A percentile compares a stretch with the other conserved stretches of the same genome.
These are phyloP conservation scores for Ichneumoninae sp. DNA, from an alignment of 2,888 invertebrate genomes.

Conservation along the genomic window DNA sequence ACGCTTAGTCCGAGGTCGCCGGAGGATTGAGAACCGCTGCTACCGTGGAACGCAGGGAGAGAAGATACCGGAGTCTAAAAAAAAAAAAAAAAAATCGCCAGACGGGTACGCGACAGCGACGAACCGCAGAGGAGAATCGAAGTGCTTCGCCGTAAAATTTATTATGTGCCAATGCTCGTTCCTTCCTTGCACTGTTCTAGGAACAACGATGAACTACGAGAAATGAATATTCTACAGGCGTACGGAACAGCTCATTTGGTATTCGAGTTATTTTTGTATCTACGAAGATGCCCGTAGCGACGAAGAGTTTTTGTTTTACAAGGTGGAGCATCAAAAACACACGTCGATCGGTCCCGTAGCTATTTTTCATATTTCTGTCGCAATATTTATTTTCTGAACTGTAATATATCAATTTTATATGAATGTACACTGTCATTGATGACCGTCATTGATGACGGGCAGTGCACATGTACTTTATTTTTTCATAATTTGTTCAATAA, in stretches of 20 bases:
- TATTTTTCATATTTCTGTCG: no score
- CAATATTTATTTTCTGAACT: no score
- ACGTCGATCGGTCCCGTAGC: no score
- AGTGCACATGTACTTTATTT: no score
- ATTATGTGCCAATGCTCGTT: slow-evolving; percentile 26
- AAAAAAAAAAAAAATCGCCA: slow-evolving; percentile 19
- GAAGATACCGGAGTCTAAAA: slow-evolving; percentile 52
- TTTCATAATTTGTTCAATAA: no score
- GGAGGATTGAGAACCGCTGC: slow-evolving; percentile 59
- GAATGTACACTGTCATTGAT: no score
- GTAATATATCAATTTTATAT: no score
- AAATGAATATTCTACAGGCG: slow-evolving; percentile 18
- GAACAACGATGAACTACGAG: slow-evolving; percentile 12
- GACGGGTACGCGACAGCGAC: slow-evolving; percentile 29
- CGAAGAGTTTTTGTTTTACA: no score
- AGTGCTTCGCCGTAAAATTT: slow-evolving; percentile 54
- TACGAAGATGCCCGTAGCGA: neutral
- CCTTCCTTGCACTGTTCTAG: slow-evolving; percentile 3
- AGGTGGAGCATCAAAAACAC: no score
- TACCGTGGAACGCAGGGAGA: slow-evolving; percentile 52
- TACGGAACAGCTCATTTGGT: neutral
- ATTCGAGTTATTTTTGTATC: slow-evolving; percentile 1
- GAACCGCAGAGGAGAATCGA: slow-evolving; percentile 30
- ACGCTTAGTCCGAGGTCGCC: slow-evolving; percentile 31
- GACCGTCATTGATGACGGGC: no score